Evolutionary conservation across 1,140 invertebrate species (phyloP).

Genomic region (Caenorhabditis remanei): DNA sequence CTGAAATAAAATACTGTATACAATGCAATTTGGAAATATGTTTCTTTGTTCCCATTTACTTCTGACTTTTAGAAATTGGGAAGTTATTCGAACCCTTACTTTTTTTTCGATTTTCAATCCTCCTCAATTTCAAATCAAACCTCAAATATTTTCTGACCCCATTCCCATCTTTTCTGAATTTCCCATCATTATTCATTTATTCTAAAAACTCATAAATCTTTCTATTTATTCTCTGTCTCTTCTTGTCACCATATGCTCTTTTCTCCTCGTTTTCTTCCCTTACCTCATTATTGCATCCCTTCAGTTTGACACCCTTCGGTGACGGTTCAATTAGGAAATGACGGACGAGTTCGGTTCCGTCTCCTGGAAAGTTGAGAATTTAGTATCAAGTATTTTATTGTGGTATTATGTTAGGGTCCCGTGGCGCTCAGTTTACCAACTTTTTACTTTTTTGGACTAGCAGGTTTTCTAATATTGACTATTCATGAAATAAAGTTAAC

Average conservation of each 20-base stretch:
- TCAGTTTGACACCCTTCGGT: constrained; percentile 90
- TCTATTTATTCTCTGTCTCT: background rate
- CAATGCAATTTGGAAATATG: too few relatives aligned
- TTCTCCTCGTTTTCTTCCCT: background rate
- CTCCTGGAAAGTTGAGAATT: constrained; percentile 73
- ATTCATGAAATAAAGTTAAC: background rate
- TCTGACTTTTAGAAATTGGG: background rate
- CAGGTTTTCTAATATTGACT: background rate
- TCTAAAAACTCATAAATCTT: constrained; percentile 23
- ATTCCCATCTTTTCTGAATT: background rate
- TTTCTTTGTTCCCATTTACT: too few relatives aligned
- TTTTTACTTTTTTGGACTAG: too few relatives aligned
- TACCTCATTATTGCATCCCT: constrained; percentile 92
- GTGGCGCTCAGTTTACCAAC: too few relatives aligned
- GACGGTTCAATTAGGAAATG: constrained; percentile 98
- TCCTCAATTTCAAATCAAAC: too few relatives aligned
- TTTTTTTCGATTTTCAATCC: too few relatives aligned
- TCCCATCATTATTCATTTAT: background rate
- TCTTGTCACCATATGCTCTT: constrained; percentile 15
- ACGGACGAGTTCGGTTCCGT: constrained; percentile 88
- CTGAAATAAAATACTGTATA: background rate
- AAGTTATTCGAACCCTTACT: too few relatives aligned
- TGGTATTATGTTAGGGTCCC: too few relatives aligned
- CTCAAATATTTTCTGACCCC: background rate
- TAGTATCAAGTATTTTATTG: background rate